Base-by-base conservation (phyloP, 2,888 invertebrate species). In the Hipparchia sbordonii region DNA sequence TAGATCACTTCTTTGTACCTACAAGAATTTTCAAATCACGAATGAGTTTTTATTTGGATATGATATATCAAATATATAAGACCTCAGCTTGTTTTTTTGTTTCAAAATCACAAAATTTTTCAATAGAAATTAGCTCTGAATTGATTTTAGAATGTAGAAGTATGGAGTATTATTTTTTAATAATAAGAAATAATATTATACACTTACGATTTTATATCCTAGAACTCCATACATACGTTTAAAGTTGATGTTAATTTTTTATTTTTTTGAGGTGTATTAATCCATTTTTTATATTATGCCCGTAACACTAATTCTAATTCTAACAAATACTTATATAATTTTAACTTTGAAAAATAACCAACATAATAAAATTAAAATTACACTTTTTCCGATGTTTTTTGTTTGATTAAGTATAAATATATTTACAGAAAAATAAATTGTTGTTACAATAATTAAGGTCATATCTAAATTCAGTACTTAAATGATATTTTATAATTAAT, bases 81-180 rank as follows among this genome's bases (percentile, higher is more conserved):
- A 10, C 10, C 12, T 54, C 33, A 59, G 8, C 9, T 6, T 59
- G 9, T 10, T 62, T 12, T 46, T 48, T 66, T 66, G 39, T 39
- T 56, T 54, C 45, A 67, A 67, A 57, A 67, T 57, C 7, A 9
- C 56, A 67, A 46, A 39, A 8, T n/a, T 33, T 68, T 60, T 12
- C 12, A 23, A 6, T 48, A 59, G 51, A 7, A 9, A 39, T 9
- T 46, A 56, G 10, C 39, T 54, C 54, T 66, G 46, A 9, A 45
- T 23, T 13, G 45, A 57, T n/a, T 78, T 70, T 78, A 89, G 90
- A 92, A 91, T 90, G 92, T 88, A 74, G 76, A 82, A 88, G 89
- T 90, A 89, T 85, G 89, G 88, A 87, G 79, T 79, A 73, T 60
- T 75, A 75, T 75, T 74, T 68, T 63, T 63, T 5, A n/a, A 54